phyloP scores from a whole-genome alignment of 2,888 invertebrate genomes.

The Clitarchus hookeri region DNA sequence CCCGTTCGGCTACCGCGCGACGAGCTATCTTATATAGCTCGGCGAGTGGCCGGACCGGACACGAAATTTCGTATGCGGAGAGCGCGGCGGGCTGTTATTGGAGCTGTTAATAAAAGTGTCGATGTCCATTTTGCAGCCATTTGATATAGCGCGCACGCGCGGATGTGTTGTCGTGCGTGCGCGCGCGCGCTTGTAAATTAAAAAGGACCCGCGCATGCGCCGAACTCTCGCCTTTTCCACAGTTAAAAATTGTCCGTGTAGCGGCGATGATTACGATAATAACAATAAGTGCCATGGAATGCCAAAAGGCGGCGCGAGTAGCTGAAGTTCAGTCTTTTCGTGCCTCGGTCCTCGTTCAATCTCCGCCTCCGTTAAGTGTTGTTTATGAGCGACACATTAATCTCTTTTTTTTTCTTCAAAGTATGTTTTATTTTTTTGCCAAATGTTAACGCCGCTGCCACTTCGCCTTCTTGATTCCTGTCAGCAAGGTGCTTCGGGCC shows the following conservation, averaged over 20 bases:
- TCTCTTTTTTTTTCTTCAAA: too few relatives aligned
- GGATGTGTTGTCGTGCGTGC: not conserved
- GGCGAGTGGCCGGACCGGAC: not conserved
- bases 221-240: not conserved
- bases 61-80: not conserved
- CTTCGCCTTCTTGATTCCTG: too few relatives aligned
- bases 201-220: not conserved
- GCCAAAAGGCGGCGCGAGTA: not conserved
- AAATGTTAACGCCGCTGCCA: too few relatives aligned
- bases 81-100: not conserved
- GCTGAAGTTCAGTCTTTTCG: not conserved
- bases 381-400: not conserved
- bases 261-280: not conserved
- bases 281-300: not conserved
- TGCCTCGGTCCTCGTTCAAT: not conserved
- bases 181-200: not conserved
- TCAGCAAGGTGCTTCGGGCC: too few relatives aligned
- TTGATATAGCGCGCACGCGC: slow-evolving; percentile 9
- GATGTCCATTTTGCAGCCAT: not conserved
- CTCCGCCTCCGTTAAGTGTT: not conserved
- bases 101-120: not conserved
- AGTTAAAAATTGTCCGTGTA: not conserved
- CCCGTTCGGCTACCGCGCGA: not conserved
- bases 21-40: not conserved
- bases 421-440: too few relatives aligned